Base-by-base conservation (phyloP, 2,797 vertebrate genomes). In the Florisuga fusca region DNA sequence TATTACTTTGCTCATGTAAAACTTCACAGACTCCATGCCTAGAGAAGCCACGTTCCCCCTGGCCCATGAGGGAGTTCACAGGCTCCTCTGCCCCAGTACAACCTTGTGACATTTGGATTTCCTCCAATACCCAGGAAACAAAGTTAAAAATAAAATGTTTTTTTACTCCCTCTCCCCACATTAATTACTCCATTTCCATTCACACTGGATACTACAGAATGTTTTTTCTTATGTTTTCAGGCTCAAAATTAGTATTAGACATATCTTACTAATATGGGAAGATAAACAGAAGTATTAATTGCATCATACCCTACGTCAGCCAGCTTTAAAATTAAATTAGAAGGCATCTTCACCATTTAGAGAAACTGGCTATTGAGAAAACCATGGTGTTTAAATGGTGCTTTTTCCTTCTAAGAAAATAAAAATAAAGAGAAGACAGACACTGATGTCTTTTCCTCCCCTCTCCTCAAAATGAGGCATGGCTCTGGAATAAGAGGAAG, bases 81-180 rank as follows among this genome's bases (percentile, higher is more conserved):
- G 58, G 18, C 50, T 63, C 22, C 66, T 50, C 80, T 86, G 71
- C 55, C 90, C 81, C 55, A 20, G 46, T 4, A 61, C 58, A 72
- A 53, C 18, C 58, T 25, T 84, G 84, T 69, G 81, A 84, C 75
- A 77, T 53, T 76, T 93, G 91, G 90, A 71, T 64, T 77, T 88
- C 54, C 80, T 91, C 89, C 94, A 93, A 45, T 38, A 62, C 41
- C 71, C 82, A 84, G 77, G 80, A 95, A 91, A 85, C 50, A 64
- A 78, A 80, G 62, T 78, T 81, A 88, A 80, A 95, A 93, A 95
- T 87, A 66, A 89, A 94, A 41, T n/a, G 62, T 8, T 84, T 88
- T 38, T 91, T 92, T 87, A 84, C 63, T 63, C 71, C 53, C 68
- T 63, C 7, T 33, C 41, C 50, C 64, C 9, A 2, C 55, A 29